Base-by-base conservation (phyloP, 92 coral and sea anemone species). In the Muricea muricata region DNA sequence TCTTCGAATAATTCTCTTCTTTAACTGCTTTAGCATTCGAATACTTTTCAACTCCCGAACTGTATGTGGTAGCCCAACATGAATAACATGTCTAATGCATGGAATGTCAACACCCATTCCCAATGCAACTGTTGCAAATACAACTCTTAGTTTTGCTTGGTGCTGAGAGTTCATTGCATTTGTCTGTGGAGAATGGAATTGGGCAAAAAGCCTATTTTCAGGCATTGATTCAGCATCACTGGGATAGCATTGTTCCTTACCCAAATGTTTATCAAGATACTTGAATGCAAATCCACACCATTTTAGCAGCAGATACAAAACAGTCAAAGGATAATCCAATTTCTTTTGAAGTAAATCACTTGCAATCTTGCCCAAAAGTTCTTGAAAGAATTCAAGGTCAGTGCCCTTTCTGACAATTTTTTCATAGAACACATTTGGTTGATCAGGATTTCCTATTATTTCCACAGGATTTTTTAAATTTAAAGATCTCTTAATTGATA, bases 221-320 rank as follows among this genome's bases (percentile, higher is more conserved):
- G n/a, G n/a, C n/a, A n/a, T n/a, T n/a, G n/a, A n/a, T n/a, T n/a
- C n/a, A n/a, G n/a, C n/a, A n/a, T n/a, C n/a, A n/a, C n/a, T n/a
- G n/a, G n/a, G n/a, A n/a, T n/a, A n/a, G n/a, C n/a, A n/a, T n/a
- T n/a, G n/a, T n/a, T n/a, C n/a, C 87, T n/a, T n/a, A n/a, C n/a
- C n/a, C n/a, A n/a, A n/a, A n/a, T n/a, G n/a, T n/a, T n/a, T n/a
- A n/a, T n/a, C n/a, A n/a, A n/a, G n/a, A n/a, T n/a, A n/a, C n/a
- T n/a, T n/a, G n/a, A n/a, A n/a, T n/a, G n/a, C n/a, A 65, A 80
- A 85, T 1, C 89, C 89, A 73, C 89, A 85, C 87, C 92, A 90
- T 40, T 48, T 67, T 25, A 90, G 24, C 35, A 85, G 85, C 33
- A 90, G 41, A 25, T 86, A 86, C 65, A 90, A 7, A 20, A 90